A percentile compares a stretch with the other conserved stretches of the same genome.
phyloP scores from a whole-genome alignment of 37 sponge, comb jelly and placozoan species.

The Axinella damicornis region DNA sequence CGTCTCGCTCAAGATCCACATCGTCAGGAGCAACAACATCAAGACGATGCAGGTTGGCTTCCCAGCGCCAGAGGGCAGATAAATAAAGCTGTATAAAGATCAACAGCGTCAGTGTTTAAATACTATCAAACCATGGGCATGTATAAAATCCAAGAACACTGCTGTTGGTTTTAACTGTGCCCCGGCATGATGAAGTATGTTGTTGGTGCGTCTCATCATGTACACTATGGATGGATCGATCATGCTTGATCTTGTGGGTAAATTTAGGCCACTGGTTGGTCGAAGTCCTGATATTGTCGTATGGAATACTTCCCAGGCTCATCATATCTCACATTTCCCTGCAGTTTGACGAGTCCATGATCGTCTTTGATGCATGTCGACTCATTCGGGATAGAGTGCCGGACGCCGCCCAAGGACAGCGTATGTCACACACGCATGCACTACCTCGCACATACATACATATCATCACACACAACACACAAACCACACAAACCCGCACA shows the following conservation, averaged over 20 bases:
- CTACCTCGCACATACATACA: neutral
- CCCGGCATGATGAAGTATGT: too few species aligned
- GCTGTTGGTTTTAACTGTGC: too few species aligned
- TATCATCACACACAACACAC: conserved; percentile 60
- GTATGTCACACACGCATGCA: conserved; percentile 37
- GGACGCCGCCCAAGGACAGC: conserved; percentile 84
- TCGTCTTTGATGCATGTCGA: conserved; percentile 92
- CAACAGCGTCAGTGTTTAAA: too few species aligned
- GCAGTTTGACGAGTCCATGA: conserved; percentile 95
- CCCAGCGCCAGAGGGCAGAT: too few species aligned
- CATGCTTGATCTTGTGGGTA: too few species aligned
- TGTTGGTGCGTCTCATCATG: too few species aligned
- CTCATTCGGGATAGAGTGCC: conserved; percentile 94
- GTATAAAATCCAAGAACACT: too few species aligned
- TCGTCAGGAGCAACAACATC: conserved; percentile 87
- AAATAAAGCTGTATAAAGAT: too few species aligned
- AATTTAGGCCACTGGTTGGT: too few species aligned
- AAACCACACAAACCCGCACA: neutral
- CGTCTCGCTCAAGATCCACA: conserved; percentile 88
- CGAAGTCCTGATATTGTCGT: neutral
- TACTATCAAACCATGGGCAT: too few species aligned
- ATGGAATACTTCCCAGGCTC: too few species aligned
- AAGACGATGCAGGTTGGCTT: conserved; percentile 90
- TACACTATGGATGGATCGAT: too few species aligned
- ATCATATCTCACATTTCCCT: neutral